phyloP scores from a whole-genome alignment of 2,113 vertebrate genomes.

The Scalopus aquaticus region DNA sequence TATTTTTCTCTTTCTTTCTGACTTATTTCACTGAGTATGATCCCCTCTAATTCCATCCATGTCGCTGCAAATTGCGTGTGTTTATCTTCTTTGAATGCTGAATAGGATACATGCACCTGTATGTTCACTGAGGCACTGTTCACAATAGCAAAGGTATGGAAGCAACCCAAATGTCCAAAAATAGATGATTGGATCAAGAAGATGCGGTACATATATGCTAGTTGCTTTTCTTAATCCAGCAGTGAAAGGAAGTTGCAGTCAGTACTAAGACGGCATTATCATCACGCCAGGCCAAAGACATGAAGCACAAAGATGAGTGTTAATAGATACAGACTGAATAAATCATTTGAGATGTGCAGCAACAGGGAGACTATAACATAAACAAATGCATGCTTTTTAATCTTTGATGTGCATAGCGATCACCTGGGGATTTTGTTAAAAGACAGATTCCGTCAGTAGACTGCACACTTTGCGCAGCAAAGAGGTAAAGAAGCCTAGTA shows the following conservation, averaged over 20 bases:
- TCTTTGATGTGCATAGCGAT: neutral
- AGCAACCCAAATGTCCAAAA: too few species aligned
- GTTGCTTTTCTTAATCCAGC: neutral
- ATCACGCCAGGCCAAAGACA: neutral
- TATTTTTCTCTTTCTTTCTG: too few species aligned
- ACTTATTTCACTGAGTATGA: too few species aligned
- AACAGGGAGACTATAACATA: neutral
- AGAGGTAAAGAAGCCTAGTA: neutral
- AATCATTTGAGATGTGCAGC: neutral
- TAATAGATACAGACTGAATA: neutral
- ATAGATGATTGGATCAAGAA: too few species aligned
- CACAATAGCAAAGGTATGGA: too few species aligned
- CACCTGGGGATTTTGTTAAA: neutral
- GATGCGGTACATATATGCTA: too few species aligned
- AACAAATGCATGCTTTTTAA: neutral
- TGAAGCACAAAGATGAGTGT: neutral
- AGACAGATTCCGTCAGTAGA: neutral
- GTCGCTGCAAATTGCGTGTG: too few species aligned
- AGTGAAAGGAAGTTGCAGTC: neutral
- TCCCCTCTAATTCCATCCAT: too few species aligned
- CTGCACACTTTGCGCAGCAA: neutral
- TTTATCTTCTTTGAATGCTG: too few species aligned
- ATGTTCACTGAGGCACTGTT: too few species aligned
- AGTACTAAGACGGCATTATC: neutral
- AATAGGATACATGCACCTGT: too few species aligned